phyloP scores from a whole-genome alignment of 2,797 vertebrate species.

The Mormyrops attenuatus region DNA sequence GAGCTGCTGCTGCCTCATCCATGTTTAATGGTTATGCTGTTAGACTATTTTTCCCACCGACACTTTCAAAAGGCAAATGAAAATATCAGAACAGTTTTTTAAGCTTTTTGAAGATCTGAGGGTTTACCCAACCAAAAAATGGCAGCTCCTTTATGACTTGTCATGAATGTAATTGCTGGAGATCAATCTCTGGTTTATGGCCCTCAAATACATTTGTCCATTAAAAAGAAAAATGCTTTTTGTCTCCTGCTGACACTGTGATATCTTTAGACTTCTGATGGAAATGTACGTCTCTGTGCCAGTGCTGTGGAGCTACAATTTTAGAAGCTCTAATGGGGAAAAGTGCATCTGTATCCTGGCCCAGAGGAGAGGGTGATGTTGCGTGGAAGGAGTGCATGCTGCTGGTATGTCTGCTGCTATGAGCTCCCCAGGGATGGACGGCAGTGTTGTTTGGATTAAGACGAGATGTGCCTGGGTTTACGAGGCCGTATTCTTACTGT shows the following conservation, averaged over 20 bases:
- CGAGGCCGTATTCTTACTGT: not conserved
- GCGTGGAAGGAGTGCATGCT: not conserved
- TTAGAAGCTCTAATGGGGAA: conserved; percentile 16
- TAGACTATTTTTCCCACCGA: not conserved
- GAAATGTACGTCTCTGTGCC: conserved; percentile 37
- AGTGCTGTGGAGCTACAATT: conserved; percentile 29
- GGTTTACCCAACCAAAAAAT: conserved; percentile 13
- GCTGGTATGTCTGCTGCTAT: not conserved
- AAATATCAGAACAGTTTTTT: not conserved
- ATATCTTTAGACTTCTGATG: conserved; percentile 39
- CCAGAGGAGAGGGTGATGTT: not conserved
- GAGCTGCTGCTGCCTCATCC: not conserved
- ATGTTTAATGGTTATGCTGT: not conserved
- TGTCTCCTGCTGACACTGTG: conserved; percentile 27
- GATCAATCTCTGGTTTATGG: conserved; percentile 14
- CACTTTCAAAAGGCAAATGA: not conserved
- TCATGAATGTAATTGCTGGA: conserved; percentile 6
- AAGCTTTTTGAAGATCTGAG: conserved; percentile 24
- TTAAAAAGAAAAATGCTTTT: not conserved
- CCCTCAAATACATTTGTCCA: conserved; percentile 17
- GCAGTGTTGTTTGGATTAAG: not conserved
- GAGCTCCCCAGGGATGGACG: not conserved
- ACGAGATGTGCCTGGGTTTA: not conserved
- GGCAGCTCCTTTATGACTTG: conserved; percentile 23
- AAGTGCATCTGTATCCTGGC: conserved; percentile 10